Evolutionary conservation across 2,113 vertebrate genomes (phyloP).

Genomic region (Lophotis ruficrista): DNA sequence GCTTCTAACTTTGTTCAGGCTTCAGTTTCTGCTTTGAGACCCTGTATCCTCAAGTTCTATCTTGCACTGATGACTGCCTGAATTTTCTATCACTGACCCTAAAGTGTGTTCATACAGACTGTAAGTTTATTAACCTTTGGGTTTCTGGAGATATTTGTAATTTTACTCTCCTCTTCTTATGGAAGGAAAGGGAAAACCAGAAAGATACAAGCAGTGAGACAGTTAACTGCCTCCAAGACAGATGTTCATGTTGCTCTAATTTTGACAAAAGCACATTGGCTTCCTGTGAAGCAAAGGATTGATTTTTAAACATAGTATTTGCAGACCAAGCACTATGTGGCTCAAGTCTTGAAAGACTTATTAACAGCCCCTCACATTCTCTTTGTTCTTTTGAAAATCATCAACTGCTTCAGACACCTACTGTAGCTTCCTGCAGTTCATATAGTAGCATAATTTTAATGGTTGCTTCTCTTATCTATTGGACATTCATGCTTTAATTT

Average conservation of each 20-base stretch:
- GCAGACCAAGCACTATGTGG: conserved; percentile 58
- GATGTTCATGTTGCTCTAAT: conserved; percentile 54
- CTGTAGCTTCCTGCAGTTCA: conserved; percentile 20
- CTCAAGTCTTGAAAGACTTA: conserved; percentile 56
- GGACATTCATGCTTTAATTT: conserved; percentile 5
- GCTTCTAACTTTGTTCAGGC: not conserved
- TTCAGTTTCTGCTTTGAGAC: not conserved
- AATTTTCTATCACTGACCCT: conserved; percentile 34
- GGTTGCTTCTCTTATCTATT: not conserved
- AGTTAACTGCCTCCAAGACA: conserved; percentile 48
- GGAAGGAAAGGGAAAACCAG: not conserved
- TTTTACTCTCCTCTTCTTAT: not conserved
- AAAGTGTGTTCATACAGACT: not conserved
- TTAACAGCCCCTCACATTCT: conserved; percentile 44
- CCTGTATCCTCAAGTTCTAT: not conserved
- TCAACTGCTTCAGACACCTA: conserved; percentile 33
- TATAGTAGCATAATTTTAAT: not conserved
- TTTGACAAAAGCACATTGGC: conserved; percentile 59
- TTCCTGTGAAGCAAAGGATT: conserved; percentile 65
- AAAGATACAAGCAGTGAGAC: not conserved
- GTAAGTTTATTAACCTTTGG: conserved; percentile 12
- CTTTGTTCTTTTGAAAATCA: conserved; percentile 69
- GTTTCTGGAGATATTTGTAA: not conserved
- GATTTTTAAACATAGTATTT: conserved; percentile 70
- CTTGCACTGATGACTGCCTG: not conserved